Percentiles rank a stretch among this genome's conserved stretches.
Conservation (phyloP, 2,797 vertebrate genomes). For the Leptatherina wallacei region DNA sequence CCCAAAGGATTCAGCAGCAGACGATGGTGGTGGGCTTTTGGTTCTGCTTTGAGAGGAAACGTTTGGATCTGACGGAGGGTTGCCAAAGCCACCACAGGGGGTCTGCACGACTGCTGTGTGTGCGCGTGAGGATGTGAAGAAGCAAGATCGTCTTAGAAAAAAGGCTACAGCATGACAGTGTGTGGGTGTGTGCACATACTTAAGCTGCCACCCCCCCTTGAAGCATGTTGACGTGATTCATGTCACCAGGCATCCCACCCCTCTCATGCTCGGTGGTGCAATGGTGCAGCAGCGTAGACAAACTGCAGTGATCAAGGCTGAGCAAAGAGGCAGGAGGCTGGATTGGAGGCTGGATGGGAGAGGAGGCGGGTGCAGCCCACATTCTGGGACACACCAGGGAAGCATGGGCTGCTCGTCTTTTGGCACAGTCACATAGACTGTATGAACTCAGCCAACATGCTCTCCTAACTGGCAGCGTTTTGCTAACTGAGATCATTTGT, state of each 20-base stretch:
- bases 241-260: conserved; percentile 69
- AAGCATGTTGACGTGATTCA: conserved; percentile 71
- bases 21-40: conserved; percentile 73
- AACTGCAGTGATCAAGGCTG: conserved; percentile 72
- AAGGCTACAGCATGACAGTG: conserved; percentile 58
- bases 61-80: conserved; percentile 79
- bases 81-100: conserved; percentile 77
- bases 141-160: conserved; percentile 51
- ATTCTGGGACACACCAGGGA: conserved; percentile 57
- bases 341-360: conserved; percentile 40
- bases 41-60: conserved; percentile 78
- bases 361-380: conserved; percentile 51
- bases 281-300: conserved; percentile 57
- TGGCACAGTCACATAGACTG: conserved; percentile 55
- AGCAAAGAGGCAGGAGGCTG: conserved; percentile 57
- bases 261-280: conserved; percentile 38
- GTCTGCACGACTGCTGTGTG: conserved; percentile 52
- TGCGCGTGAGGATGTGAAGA: conserved; percentile 37
- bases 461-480: conserved; percentile 38
- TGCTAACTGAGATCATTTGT: conserved; percentile 49
- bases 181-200: conserved; percentile 27
- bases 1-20: conserved; percentile 73
- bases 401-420: conserved; percentile 54
- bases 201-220: conserved; percentile 50
- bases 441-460: conserved; percentile 42